Conservation (phyloP, 2,888 invertebrate genomes). For the Lutraria lutraria region DNA sequence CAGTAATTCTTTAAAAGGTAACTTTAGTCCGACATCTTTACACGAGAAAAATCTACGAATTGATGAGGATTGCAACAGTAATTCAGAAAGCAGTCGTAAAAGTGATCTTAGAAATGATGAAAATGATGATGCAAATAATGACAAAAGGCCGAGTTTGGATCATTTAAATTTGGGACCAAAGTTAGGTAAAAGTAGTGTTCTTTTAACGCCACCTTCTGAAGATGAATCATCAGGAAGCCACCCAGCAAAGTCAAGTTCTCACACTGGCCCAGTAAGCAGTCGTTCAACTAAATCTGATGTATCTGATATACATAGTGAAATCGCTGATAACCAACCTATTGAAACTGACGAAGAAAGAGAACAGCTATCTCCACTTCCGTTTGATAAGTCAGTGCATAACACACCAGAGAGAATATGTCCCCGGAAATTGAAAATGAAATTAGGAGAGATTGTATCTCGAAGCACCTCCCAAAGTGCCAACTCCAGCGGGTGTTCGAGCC, state of each 20-base stretch:
- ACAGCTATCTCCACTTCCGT: constrained; percentile 69
- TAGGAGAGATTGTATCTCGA: constrained; percentile 73
- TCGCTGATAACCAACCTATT: constrained; percentile 43
- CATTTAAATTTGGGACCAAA: constrained; percentile 42
- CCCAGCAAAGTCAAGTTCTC: constrained; percentile 15
- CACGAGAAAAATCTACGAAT: constrained; percentile 74
- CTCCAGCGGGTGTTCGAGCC: constrained; percentile 71
- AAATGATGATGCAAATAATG: background rate
- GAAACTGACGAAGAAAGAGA: constrained; percentile 71
- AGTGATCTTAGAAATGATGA: background rate
- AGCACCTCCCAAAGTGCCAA: constrained; percentile 48
- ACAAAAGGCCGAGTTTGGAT: constrained; percentile 26
- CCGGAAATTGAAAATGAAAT: constrained; percentile 75
- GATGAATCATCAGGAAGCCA: constrained; percentile 63
- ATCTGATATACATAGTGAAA: constrained; percentile 64
- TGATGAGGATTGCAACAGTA: constrained; percentile 26
- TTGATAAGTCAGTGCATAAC: constrained; percentile 60
- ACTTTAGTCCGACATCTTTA: constrained; percentile 80
- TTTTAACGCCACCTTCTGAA: constrained; percentile 77
- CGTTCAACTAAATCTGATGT: constrained; percentile 68
- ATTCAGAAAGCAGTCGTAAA: constrained; percentile 32
- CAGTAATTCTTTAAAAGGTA: constrained; percentile 79
- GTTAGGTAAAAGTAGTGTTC: constrained; percentile 72
- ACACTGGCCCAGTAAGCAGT: constrained; percentile 46
- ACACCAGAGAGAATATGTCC: constrained; percentile 75